Percentiles rank a stretch among this genome's conserved stretches.
phyloP scores from a whole-genome alignment of 2,113 vertebrate species.

The Oryzias curvinotus region DNA sequence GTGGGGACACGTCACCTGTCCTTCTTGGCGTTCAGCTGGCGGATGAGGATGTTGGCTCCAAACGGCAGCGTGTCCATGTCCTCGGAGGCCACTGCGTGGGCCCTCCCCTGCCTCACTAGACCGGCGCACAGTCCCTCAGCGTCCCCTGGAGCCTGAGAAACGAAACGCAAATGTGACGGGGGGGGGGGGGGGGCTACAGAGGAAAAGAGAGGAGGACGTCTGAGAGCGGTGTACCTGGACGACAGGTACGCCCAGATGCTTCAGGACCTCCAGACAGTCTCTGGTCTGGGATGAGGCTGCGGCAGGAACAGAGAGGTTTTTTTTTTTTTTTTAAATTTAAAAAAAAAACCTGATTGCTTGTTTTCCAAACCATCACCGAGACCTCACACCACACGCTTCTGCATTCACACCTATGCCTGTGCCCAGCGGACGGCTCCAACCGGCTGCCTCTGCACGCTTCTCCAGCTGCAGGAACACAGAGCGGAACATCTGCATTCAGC shows the following conservation, averaged over 20 bases:
- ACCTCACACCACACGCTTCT: not conserved
- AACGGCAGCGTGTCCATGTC: constrained; percentile 86
- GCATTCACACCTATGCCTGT: constrained; percentile 56
- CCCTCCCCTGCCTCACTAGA: constrained; percentile 69
- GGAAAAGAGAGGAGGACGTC: too few relatives aligned
- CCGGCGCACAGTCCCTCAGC: constrained; percentile 80
- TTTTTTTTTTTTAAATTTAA: too few relatives aligned
- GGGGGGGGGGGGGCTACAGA: too few relatives aligned
- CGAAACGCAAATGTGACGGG: not conserved
- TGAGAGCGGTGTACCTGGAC: constrained; percentile 64
- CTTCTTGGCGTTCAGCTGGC: constrained; percentile 75
- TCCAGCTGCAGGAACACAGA: constrained; percentile 64
- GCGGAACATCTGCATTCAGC: not conserved
- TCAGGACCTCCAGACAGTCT: constrained; percentile 70
- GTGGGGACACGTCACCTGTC: constrained; percentile 49
- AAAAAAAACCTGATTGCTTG: too few relatives aligned
- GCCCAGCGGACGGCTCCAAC: constrained; percentile 40
- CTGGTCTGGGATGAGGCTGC: constrained; percentile 63
- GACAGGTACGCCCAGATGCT: constrained; percentile 77
- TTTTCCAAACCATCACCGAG: not conserved
- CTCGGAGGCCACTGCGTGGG: constrained; percentile 79
- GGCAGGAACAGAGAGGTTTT: constrained; percentile 8
- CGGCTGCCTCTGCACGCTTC: constrained; percentile 69
- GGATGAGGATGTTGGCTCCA: constrained; percentile 73
- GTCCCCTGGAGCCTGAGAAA: constrained; percentile 77